Base-by-base conservation (phyloP, 2,113 vertebrate species). In the Leptobrachium ailaonicum region DNA sequence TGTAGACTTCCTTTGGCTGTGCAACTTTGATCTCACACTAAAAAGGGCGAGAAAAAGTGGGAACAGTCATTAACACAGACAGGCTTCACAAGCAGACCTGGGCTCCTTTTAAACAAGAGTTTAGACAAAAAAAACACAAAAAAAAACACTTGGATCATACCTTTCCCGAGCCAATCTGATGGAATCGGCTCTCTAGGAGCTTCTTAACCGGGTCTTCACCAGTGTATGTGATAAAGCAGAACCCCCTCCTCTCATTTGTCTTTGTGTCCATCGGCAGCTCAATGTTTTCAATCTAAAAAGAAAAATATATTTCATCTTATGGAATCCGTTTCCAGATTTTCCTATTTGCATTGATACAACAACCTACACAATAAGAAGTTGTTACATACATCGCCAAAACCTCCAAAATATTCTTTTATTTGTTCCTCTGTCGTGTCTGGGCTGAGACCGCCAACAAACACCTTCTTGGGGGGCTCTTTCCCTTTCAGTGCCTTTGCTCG, bases 1-100 rank as follows among this genome's bases (percentile, higher is more conserved):
- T 93, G 87, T 96, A 96, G 0, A 96, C 93, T 77, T 96, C 95
- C 88, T 96, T 96, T 71, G 95, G 95, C 78, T 96, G 95, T 75
- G 95, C 95, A 84, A 96, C 95, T 91, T 96, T 96, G 76, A 96
- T 94, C 88, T 96, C 95, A 88, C 95, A 96, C 95, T 96, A 82
- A 10, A 84, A 76, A 60, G 20, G 20, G 20, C 20, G 47, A 79
- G 60, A 73, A 40, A 83, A 4, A 32, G 20, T 32, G 20, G 20
- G 20, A 3, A 44, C 11, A 40, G 4, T 14, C 41, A 77, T 0
- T 56, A 13, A 62, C 20, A 58, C 3, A 72, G 2, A 14, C 41
- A n/a, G 2, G 9, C 0, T 62, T 43, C 9, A 20, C n/a, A 4
- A 32, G 20, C 20, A 32, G 20, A 32, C 20, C 20, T 32, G 20